phyloP scores from a whole-genome alignment of 92 coral and sea anemone genomes.

The Actinernus sp. region DNA sequence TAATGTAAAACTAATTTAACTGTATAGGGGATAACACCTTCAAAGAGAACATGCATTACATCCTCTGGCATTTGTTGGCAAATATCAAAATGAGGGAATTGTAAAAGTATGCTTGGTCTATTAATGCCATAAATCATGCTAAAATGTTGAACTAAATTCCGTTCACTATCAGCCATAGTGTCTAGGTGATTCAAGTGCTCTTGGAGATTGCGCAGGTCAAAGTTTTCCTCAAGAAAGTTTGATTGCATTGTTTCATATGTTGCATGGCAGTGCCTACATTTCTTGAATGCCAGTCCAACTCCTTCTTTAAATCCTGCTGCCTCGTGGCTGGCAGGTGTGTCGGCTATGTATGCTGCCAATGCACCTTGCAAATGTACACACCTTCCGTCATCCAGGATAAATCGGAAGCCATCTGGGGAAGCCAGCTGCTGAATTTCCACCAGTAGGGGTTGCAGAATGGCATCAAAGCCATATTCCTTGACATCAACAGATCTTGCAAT shows the following conservation, averaged over 20 bases:
- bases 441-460: conserved; percentile 32
- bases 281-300: conserved; percentile 12
- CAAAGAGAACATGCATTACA: conserved; percentile 19
- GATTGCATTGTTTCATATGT: conserved; percentile 6
- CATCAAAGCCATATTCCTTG: conserved; percentile 39
- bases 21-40: conserved; percentile 21
- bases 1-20: conserved; percentile 22
- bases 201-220: conserved; percentile 14
- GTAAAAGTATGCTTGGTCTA: conserved; percentile 22
- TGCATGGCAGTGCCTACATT: conserved; percentile 21
- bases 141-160: conserved; percentile 4
- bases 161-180: conserved; percentile 3
- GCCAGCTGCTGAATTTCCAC: conserved; percentile 22
- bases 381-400: conserved; percentile 4
- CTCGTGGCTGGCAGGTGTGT: conserved; percentile 27
- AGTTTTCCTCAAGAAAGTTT: conserved; percentile 12
- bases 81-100: conserved; percentile 14
- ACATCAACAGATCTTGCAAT: conserved; percentile 23
- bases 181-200: conserved; percentile 9
- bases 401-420: conserved; percentile 6
- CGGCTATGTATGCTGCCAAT: conserved; percentile 14
- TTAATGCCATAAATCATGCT: conserved; percentile 18
- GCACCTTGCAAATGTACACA: conserved; percentile 1
- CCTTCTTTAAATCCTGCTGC: conserved; percentile 29
- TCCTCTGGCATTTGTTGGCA: conserved; percentile 10